Percentiles rank a stretch among this genome's conserved stretches.
Evolutionary conservation across 2,797 vertebrate genomes (phyloP).

Genomic region (Sebastes ruberrimus): DNA sequence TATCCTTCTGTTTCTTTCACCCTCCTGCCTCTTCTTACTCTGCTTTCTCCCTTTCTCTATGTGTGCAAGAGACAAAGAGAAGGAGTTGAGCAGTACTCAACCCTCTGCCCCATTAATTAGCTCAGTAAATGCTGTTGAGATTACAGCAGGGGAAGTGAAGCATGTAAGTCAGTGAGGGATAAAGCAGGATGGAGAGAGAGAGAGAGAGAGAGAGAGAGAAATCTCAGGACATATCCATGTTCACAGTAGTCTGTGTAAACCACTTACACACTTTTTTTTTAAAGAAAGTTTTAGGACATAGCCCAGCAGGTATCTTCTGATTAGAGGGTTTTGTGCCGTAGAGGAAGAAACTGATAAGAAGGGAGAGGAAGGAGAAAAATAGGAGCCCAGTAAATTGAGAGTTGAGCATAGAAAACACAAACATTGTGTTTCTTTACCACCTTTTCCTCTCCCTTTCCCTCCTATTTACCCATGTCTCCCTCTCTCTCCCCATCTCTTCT

Average conservation of each 20-base stretch:
- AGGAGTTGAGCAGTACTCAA: constrained; percentile 64
- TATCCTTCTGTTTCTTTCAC: background rate
- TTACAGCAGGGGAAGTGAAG: constrained; percentile 64
- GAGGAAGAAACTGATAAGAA: constrained; percentile 22
- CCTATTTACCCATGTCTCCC: background rate
- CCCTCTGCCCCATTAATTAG: constrained; percentile 78
- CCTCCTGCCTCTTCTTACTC: background rate
- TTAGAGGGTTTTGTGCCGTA: constrained; percentile 12
- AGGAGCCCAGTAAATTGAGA: constrained; percentile 5
- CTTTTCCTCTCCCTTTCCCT: background rate
- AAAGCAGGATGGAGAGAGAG: constrained; percentile 13
- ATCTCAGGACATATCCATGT: background rate
- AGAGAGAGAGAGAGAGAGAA: background rate
- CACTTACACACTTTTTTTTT: background rate
- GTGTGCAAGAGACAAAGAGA: constrained; percentile 53
- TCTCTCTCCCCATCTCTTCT: background rate
- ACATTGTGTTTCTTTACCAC: background rate
- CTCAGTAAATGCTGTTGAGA: constrained; percentile 73
- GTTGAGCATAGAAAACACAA: constrained; percentile 6
- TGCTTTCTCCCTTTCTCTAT: background rate
- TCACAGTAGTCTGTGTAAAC: constrained; percentile 13
- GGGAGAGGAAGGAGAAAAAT: constrained; percentile 11
- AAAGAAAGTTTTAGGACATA: background rate
- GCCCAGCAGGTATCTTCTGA: constrained; percentile 29
- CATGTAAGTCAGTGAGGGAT: constrained; percentile 61